Evolutionary conservation across 2,113 vertebrate species (phyloP).

Genomic region (Nerophis ophidion): DNA sequence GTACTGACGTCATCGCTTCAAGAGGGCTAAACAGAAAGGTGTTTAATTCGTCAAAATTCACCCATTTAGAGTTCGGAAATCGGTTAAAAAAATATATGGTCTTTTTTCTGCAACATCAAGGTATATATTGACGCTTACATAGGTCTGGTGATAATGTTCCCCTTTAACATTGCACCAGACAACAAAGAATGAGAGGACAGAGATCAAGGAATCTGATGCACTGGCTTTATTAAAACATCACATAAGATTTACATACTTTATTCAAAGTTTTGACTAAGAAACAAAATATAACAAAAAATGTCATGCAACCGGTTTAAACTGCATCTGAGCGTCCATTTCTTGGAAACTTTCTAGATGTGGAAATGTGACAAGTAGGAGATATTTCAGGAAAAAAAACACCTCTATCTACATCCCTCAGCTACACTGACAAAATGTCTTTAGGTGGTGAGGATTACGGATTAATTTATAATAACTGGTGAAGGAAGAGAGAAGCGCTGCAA

Average conservation of each 20-base stretch:
- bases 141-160: too few relatives aligned
- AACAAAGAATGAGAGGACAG: not conserved
- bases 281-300: not conserved
- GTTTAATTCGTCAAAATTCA: too few relatives aligned
- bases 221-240: conserved; percentile 5
- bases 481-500: conserved; percentile 39
- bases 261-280: not conserved
- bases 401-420: conserved; percentile 48
- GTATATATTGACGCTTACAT: too few relatives aligned
- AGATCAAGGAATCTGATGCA: not conserved
- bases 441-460: conserved; percentile 65
- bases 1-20: too few relatives aligned
- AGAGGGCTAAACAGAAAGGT: too few relatives aligned
- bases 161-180: too few relatives aligned
- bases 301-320: not conserved
- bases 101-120: too few relatives aligned
- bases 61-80: too few relatives aligned
- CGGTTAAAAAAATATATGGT: too few relatives aligned
- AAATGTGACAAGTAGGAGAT: conserved; percentile 53
- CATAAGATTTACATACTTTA: not conserved
- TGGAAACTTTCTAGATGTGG: conserved; percentile 39
- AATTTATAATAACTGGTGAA: conserved; percentile 61
- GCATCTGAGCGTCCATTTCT: conserved; percentile 15
- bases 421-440: conserved; percentile 63
- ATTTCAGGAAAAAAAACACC: conserved; percentile 24